Base-by-base conservation (phyloP, 2,797 vertebrate genomes). In the Macroramphosus scolopax region DNA sequence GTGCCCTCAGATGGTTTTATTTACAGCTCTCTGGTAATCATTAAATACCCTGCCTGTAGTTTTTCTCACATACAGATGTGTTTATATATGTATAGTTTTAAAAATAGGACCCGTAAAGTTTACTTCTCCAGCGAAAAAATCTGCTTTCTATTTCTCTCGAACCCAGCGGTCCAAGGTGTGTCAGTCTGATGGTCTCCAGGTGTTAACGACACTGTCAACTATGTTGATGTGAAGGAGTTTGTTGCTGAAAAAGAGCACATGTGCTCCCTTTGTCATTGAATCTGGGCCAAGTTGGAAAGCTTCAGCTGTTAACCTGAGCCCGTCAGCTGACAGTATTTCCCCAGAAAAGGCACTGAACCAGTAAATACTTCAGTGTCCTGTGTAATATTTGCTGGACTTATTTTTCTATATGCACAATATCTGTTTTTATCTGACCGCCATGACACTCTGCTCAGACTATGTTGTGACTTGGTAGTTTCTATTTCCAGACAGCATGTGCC, bases 11-110 rank as follows among this genome's bases (percentile, higher is more conserved):
- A 67, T 78, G 55, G 57, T 57, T 82, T 72, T 67, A 62, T 80
- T 85, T 83, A 82, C 34, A 38, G 30, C 35, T 55, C 53, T 55
- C 63, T 71, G 74, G 81, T 81, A 75, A 75, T 69, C 76, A 76
- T 86, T 78, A 76, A 76, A 79, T 72, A 65, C 55, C 25, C 40
- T 38, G 61, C 57, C 68, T 80, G 60, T n/a, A n/a, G n/a, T n/a
- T n/a, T n/a, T n/a, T n/a, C n/a, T n/a, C n/a, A n/a, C n/a, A n/a
- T n/a, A n/a, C n/a, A n/a, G n/a, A n/a, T n/a, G n/a, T n/a, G n/a
- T n/a, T n/a, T n/a, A n/a, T n/a, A n/a, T n/a, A n/a, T n/a, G n/a
- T n/a, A n/a, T n/a, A n/a, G n/a, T n/a, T n/a, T n/a, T n/a, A n/a
- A n/a, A n/a, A n/a, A n/a, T n/a, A n/a, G n/a, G n/a, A n/a, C n/a